Conservation (phyloP, 35 echinoderm and acorn worm genomes). For the Lytechinus pictus region DNA sequence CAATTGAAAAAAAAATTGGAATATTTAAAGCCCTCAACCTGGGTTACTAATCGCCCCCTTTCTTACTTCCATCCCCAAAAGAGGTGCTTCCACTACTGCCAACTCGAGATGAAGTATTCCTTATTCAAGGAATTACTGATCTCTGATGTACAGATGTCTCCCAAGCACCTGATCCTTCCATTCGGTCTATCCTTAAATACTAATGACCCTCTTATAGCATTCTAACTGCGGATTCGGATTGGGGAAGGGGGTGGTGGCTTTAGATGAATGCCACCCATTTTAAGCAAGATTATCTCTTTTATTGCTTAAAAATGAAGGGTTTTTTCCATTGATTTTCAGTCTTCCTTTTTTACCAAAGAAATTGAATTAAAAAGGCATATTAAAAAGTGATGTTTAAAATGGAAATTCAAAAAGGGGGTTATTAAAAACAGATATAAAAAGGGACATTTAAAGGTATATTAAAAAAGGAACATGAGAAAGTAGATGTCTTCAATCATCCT, state of each 20-base stretch:
- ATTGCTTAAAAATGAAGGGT: not conserved
- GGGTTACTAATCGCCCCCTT: not conserved
- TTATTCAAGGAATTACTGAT: not conserved
- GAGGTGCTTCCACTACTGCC: not conserved
- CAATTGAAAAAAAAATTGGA: not conserved
- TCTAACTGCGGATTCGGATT: not conserved
- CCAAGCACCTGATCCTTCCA: not conserved
- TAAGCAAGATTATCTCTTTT: not conserved
- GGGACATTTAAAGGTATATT: too few species aligned
- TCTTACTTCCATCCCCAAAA: not conserved
- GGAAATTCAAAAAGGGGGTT: not conserved
- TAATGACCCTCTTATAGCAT: not conserved
- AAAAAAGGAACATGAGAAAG: not conserved
- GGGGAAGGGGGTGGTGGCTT: not conserved
- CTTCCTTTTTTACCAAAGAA: too few species aligned
- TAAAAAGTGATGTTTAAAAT: not conserved
- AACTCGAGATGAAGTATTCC: not conserved
- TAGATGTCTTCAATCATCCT: not conserved
- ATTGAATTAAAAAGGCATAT: not conserved
- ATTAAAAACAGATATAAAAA: too few species aligned
- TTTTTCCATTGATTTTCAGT: not conserved
- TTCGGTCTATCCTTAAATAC: not conserved
- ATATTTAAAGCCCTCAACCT: not conserved
- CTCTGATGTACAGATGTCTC: not conserved
- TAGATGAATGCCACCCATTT: not conserved